Evolutionary conservation across 2,888 invertebrate species (phyloP).

Genomic region (Aproaerema taeniolella): DNA sequence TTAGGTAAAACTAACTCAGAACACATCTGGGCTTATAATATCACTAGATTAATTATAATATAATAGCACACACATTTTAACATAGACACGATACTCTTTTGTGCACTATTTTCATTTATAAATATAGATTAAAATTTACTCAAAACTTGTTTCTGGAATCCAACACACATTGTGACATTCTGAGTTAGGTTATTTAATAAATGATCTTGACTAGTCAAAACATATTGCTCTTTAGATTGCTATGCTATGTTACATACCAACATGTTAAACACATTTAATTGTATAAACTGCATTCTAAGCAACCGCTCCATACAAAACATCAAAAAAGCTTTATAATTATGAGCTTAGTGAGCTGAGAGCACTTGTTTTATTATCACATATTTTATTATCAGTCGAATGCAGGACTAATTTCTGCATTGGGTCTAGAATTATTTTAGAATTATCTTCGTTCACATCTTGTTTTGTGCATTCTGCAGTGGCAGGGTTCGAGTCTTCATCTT

Average conservation of each 20-base stretch:
- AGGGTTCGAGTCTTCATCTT: slow-evolving; percentile 26
- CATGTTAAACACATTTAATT: slow-evolving; percentile 6
- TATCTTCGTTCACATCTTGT: slow-evolving; percentile 42
- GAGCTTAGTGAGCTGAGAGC: slow-evolving; percentile 70
- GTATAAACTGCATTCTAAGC: slow-evolving; percentile 33
- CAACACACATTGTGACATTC: no score
- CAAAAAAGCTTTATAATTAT: slow-evolving; percentile 59
- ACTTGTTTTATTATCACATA: slow-evolving; percentile 74
- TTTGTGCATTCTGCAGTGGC: slow-evolving; percentile 18
- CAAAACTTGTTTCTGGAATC: no score
- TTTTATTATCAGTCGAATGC: slow-evolving; percentile 74
- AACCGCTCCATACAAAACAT: slow-evolving; percentile 47
- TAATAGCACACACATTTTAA: no score
- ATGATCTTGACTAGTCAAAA: slow-evolving; percentile 29
- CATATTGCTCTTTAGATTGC: slow-evolving; percentile 17
- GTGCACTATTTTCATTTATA: no score
- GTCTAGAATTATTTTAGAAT: slow-evolving; percentile 69
- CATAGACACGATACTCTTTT: no score
- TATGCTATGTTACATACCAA: slow-evolving; percentile 1
- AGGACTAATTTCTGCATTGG: slow-evolving; percentile 73
- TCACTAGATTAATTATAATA: no score
- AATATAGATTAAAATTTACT: no score
- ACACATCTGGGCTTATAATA: no score
- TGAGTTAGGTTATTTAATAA: slow-evolving; percentile 7
- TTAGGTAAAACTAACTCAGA: no score